phyloP scores from a whole-genome alignment of 1,140 invertebrate genomes.

The Heliothis subflexa region DNA sequence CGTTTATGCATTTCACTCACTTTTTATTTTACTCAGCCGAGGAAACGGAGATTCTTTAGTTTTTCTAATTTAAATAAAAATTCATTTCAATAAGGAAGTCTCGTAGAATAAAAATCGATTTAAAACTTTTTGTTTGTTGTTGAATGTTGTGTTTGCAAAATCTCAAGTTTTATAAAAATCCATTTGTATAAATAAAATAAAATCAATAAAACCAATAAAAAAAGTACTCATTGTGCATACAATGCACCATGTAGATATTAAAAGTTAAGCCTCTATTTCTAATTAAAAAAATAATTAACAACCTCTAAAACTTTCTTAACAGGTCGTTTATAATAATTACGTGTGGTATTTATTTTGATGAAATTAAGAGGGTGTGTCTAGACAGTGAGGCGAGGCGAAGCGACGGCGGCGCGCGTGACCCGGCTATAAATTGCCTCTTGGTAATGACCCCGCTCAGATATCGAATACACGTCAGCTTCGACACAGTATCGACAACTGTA shows the following conservation, averaged over 20 bases:
- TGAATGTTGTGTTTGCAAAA: not conserved
- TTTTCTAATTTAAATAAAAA: conserved; percentile 57
- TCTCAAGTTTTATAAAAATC: conserved; percentile 11
- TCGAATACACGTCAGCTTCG: conserved; percentile 44
- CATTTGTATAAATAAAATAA: not conserved
- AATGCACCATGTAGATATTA: too few relatives aligned
- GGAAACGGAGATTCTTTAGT: conserved; percentile 58
- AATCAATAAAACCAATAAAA: not conserved
- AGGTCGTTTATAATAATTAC: conserved; percentile 37
- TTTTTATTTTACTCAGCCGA: conserved; percentile 55
- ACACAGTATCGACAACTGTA: conserved; percentile 14
- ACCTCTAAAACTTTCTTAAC: not conserved
- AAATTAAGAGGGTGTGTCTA: conserved; percentile 46
- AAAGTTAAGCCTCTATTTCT: too few relatives aligned
- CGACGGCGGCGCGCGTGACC: conserved; percentile 41
- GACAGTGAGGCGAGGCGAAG: conserved; percentile 18
- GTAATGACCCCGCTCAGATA: conserved; percentile 44
- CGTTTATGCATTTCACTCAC: conserved; percentile 60
- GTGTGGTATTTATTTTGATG: conserved; percentile 37
- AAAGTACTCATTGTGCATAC: too few relatives aligned
- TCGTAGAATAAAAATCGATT: conserved; percentile 37
- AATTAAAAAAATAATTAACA: not conserved
- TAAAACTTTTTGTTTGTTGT: conserved; percentile 19
- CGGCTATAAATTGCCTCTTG: conserved; percentile 36
- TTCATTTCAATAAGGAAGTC: conserved; percentile 44